A percentile compares a stretch with the other conserved stretches of the same genome.
Evolutionary conservation across 1,140 invertebrate genomes (phyloP).

Genomic region (Neelides sp.): DNA sequence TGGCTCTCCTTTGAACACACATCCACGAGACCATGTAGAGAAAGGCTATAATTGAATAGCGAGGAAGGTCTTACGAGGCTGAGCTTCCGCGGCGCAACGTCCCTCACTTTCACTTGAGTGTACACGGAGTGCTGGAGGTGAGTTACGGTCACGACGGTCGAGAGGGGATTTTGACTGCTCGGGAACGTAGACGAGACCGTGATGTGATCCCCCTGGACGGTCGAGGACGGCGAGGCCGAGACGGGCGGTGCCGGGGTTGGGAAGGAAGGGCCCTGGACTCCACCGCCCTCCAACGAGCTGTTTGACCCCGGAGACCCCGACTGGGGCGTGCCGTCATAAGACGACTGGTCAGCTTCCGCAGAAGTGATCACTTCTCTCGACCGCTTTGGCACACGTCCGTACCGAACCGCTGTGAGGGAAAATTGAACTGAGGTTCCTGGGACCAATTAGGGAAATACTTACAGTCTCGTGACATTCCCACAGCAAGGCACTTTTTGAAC

Average conservation of each 20-base stretch:
- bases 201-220: slow-evolving; percentile 10
- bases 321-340: slow-evolving; percentile 30
- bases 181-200: slow-evolving; percentile 24
- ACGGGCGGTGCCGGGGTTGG: slow-evolving; percentile 5
- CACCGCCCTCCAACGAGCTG: slow-evolving; percentile 23
- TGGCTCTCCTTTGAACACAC: not conserved
- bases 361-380: slow-evolving; percentile 52
- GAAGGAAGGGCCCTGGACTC: slow-evolving; percentile 8
- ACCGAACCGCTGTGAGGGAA: slow-evolving; percentile 65
- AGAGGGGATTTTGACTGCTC: slow-evolving; percentile 18
- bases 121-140: slow-evolving; percentile 79
- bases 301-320: slow-evolving; percentile 30
- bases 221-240: slow-evolving; percentile 8
- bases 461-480: slow-evolving; percentile 97
- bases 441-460: slow-evolving; percentile 45
- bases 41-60: slow-evolving; percentile 11
- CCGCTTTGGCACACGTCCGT: slow-evolving; percentile 87
- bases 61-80: slow-evolving; percentile 13
- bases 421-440: slow-evolving; percentile 27
- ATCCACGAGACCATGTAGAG: not conserved
- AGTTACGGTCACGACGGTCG: slow-evolving; percentile 64
- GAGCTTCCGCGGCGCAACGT: slow-evolving; percentile 47
- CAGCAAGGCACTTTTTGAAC: slow-evolving; percentile 94
- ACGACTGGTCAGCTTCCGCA: slow-evolving; percentile 39
- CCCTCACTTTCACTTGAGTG: slow-evolving; percentile 68